Conservation (phyloP, 37 sponge, comb jelly and placozoan species). For the Dysidea cf. avara region DNA sequence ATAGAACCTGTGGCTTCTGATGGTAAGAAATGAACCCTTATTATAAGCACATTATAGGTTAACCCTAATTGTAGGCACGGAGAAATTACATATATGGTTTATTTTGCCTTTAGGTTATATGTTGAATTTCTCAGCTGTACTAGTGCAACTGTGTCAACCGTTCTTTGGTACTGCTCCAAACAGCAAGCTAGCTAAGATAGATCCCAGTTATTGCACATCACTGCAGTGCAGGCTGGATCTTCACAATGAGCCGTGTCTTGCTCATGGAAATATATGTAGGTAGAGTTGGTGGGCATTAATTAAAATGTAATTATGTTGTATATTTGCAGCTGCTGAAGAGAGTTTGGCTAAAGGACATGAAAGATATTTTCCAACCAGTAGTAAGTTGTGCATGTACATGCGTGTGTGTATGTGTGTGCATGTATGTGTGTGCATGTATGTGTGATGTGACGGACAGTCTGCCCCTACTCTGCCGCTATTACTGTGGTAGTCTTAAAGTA, state of each 20-base stretch:
- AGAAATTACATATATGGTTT: too few species aligned
- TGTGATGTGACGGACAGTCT: too few species aligned
- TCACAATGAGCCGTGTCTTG: conserved; percentile 69
- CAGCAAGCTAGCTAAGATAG: conserved; percentile 62
- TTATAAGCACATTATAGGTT: not conserved
- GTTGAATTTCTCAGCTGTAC: conserved; percentile 80
- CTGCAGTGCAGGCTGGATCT: conserved; percentile 61
- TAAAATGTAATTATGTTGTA: not conserved
- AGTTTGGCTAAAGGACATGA: not conserved
- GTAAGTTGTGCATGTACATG: not conserved
- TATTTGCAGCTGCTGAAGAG: conserved; percentile 10
- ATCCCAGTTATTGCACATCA: conserved; percentile 45
- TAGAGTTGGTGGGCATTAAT: conserved; percentile 29
- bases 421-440: too few species aligned
- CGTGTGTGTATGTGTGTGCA: too few species aligned
- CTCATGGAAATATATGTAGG: too few species aligned
- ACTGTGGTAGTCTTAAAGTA: too few species aligned
- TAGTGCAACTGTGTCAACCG: conserved; percentile 74
- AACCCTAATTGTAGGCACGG: not conserved
- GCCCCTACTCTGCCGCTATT: too few species aligned
- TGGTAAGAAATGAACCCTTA: conserved; percentile 29
- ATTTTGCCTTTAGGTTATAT: conserved; percentile 44
- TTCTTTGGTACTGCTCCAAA: conserved; percentile 55
- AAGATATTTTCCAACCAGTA: not conserved
- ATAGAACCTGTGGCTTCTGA: conserved; percentile 32